Evolutionary conservation across 2,113 vertebrate genomes (phyloP), one percentile per base, ranked within the genome.

Genomic region (human (Homo sapiens)): DNA sequence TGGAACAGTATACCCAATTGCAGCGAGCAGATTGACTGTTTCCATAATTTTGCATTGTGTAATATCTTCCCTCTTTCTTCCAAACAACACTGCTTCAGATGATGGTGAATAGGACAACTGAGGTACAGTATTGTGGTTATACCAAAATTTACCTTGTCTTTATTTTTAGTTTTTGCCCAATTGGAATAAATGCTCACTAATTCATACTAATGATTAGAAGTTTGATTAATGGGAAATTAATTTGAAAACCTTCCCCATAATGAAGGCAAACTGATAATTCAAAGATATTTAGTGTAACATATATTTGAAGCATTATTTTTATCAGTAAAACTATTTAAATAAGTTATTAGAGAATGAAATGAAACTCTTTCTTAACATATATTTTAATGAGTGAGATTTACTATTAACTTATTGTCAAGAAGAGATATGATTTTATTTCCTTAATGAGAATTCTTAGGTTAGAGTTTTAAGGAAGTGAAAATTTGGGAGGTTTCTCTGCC

Each of bases 21-120:
- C 94, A 92, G 89, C 27, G 84, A 97, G 95, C 95, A 98, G 96
- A 93, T 93, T 90, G 0, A 94, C 94, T 92, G 0, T 97, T 95
- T 95, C 97, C 78, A 0, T 73, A 6, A 70, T 82, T 90, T 95
- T 68, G 92, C 97, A 95, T 40, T 98, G 93, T 98, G 98, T 99
- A 99, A 99, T 97, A 72, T 97, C 97, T 98, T 98, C 99, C 98
- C 97, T 99, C 98, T 99, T 99, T 98, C 98, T 98, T 98, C 99
- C 98, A 98, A 97, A 97, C 98, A 97, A 97, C 98, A 99, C 99
- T 98, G 99, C 99, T 98, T 98, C 99, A 99, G 99, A 99, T 99
- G 99, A 99, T 99, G 99, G 99, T 99, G 99, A 99, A 99, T 99
- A 99, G 99, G 99, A 99, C 99, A 97, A 99, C 99, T 73, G 99